Evolutionary conservation across 1,140 invertebrate species (phyloP).

Genomic region (Steinernema feltiae): DNA sequence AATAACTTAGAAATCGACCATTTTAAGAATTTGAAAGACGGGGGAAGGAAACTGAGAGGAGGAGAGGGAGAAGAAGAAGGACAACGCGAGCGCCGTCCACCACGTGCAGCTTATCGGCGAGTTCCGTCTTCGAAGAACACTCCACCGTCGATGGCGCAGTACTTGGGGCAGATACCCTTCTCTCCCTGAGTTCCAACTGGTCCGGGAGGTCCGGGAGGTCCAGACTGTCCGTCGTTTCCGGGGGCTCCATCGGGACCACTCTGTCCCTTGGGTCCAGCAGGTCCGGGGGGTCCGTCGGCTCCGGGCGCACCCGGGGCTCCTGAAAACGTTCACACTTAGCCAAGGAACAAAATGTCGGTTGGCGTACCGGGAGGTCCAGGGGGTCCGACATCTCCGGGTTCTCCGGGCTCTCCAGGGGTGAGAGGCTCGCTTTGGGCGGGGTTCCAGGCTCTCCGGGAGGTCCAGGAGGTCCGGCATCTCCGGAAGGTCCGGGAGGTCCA

Average conservation of each 20-base stretch:
- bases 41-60: background rate
- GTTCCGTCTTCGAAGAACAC: conserved; percentile 11
- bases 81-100: background rate
- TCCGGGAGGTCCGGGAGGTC: conserved; percentile 50
- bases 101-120: background rate
- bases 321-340: no score
- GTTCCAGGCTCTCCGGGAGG: conserved; percentile 34
- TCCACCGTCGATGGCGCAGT: conserved; percentile 12
- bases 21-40: background rate
- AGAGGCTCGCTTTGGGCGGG: conserved; percentile 50
- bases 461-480: conserved; percentile 33
- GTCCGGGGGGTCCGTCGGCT: conserved; percentile 34
- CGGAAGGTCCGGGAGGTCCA: conserved; percentile 38
- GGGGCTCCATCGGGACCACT: conserved; percentile 49
- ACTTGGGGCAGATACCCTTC: conserved; percentile 49
- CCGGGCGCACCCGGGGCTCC: conserved; percentile 46
- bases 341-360: no score
- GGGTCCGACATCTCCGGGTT: conserved; percentile 44
- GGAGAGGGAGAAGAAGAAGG: background rate
- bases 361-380: conserved; percentile 39
- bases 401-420: conserved; percentile 56
- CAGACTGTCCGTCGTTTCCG: conserved; percentile 49
- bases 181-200: conserved; percentile 47
- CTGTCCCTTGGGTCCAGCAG: conserved; percentile 44
- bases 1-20: background rate